A percentile compares a stretch with the other conserved stretches of the same genome.
Evolutionary conservation across 2,797 vertebrate genomes (phyloP).

Genomic region (Enteromius radiatus): DNA sequence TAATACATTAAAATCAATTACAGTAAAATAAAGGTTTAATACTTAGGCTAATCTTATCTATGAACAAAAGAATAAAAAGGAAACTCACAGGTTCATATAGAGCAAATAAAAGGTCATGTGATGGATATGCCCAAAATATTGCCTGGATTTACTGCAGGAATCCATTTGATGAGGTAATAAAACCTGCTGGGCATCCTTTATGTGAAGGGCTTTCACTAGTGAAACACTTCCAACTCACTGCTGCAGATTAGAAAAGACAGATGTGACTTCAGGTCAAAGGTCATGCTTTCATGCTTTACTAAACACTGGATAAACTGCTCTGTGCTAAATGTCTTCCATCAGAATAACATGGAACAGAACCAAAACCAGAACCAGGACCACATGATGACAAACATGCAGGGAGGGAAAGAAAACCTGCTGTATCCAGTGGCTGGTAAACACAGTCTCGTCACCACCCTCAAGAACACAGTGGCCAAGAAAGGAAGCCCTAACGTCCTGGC

Average conservation of each 20-base stretch:
- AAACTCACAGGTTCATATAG: neutral
- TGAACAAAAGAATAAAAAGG: neutral
- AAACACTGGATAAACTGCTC: neutral
- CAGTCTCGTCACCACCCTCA: constrained; percentile 77
- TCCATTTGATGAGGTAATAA: constrained; percentile 29
- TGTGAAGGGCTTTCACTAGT: neutral
- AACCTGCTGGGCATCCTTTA: constrained; percentile 42
- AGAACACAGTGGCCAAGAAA: constrained; percentile 81
- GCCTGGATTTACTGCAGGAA: constrained; percentile 26
- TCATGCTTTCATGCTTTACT: neutral
- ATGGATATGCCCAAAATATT: neutral
- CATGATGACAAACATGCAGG: constrained; percentile 58
- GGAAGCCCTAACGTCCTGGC: constrained; percentile 84
- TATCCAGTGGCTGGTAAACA: constrained; percentile 72
- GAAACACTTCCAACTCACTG: neutral
- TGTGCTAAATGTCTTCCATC: constrained; percentile 6
- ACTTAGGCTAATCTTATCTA: neutral
- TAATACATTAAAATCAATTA: too few relatives aligned
- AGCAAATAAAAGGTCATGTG: neutral
- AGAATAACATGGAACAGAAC: constrained; percentile 57
- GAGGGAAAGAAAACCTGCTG: constrained; percentile 78
- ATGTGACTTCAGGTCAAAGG: neutral
- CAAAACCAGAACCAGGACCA: constrained; percentile 56
- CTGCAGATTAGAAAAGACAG: neutral
- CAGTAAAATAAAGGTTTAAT: neutral